Evolutionary conservation across 2,797 vertebrate genomes (phyloP), one percentile per base, ranked within the genome.

Genomic region (Hypotaenidia okinawae): DNA sequence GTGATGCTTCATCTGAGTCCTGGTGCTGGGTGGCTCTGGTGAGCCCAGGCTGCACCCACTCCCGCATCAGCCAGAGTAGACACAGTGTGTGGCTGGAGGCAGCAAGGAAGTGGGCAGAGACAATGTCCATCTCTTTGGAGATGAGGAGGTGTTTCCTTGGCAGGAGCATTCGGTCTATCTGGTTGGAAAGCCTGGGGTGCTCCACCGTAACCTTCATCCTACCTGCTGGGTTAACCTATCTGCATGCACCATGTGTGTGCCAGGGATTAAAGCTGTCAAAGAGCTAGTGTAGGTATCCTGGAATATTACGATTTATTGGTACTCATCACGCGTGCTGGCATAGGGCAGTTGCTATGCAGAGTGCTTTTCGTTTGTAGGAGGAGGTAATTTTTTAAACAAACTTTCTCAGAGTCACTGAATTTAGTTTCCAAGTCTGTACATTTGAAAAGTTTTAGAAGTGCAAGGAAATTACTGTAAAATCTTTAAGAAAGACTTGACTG

Each of bases 51-150:
- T 93, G 22, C 24, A 16, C 27, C 11, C 2, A 0, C 43, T 80
- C 30, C 24, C 27, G 1, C 3, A 1, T 68, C 4, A 7, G 11
- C n/a, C 13, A 14, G 54, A 72, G 33, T 2, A 66, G 52, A 28
- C 10, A 3, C 15, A 15, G 41, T 16, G 33, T 16, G 32, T 83
- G 45, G 28, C 39, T 45, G 49, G 52, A 70, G 10, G 30, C 18
- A 55, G 13, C 18, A 35, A 14, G 49, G 23, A 54, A 87, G 51
- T 1, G 1, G 51, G 59, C 45, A 84, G 35, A 72, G 76, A 37
- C 0, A 2, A 11, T 3, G 1, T 45, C 33, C 5, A 0, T 66
- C 21, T 33, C 1, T 12, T 52, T 68, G 27, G 37, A 82, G 22
- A 43, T 64, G 51, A 35, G 18, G 35, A 61, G 13, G 11, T 52